Evolutionary conservation across 1,140 invertebrate species (phyloP).

Genomic region (Dendrolimus kikuchii): DNA sequence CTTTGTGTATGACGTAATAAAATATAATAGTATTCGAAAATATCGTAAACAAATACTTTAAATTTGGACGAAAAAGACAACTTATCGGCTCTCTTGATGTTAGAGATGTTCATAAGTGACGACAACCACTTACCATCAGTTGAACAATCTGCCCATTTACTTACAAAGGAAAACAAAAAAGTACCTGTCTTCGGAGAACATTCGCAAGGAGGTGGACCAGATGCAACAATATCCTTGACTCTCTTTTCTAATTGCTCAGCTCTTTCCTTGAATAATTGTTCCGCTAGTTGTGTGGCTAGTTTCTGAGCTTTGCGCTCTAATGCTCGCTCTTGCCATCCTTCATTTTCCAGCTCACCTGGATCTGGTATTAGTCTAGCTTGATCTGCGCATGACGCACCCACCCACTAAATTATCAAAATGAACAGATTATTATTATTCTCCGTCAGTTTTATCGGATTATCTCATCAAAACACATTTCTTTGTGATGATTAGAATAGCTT

Average conservation of each 20-base stretch:
- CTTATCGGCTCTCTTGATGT: too few species aligned
- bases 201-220: conserved; percentile 44
- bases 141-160: neutral
- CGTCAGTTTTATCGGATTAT: too few species aligned
- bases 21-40: too few species aligned
- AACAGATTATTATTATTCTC: too few species aligned
- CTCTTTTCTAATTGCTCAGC: conserved; percentile 36
- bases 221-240: conserved; percentile 32
- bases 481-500: neutral
- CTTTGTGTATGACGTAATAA: too few species aligned
- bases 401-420: conserved; percentile 30
- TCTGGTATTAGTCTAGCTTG: conserved; percentile 14
- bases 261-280: conserved; percentile 47
- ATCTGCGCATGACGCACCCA: conserved; percentile 46
- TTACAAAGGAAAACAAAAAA: neutral
- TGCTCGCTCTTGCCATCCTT: conserved; percentile 33
- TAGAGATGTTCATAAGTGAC: too few species aligned
- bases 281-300: conserved; percentile 40
- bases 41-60: too few species aligned
- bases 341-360: conserved; percentile 11
- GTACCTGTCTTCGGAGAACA: conserved; percentile 23
- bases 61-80: too few species aligned
- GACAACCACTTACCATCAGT: neutral
- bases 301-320: conserved; percentile 41
- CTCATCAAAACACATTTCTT: neutral